These are phyloP conservation scores for Phoxinus phoxinus DNA, from an alignment of 2,113 vertebrate genomes.

Conservation along the genomic window DNA sequence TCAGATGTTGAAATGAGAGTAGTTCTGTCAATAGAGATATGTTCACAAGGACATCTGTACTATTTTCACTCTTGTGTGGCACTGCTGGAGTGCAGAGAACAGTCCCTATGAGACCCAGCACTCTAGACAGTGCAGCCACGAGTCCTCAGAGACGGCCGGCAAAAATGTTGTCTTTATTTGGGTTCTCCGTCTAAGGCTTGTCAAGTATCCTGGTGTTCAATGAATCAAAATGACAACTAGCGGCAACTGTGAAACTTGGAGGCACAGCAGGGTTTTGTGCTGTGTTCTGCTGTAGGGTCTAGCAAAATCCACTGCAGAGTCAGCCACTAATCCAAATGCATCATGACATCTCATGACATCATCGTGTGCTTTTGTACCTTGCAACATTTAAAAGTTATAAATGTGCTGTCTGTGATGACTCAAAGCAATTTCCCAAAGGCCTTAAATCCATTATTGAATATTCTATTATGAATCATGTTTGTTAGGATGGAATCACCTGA, in stretches of 20 bases:
- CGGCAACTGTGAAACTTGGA: conserved; percentile 27
- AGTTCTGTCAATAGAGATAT: not conserved
- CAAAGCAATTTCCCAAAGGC: not conserved
- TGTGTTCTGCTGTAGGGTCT: conserved; percentile 35
- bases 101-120: not conserved
- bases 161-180: conserved; percentile 37
- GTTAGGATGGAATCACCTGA: not conserved
- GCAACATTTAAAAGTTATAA: conserved; percentile 13
- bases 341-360: conserved; percentile 23
- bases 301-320: conserved; percentile 44
- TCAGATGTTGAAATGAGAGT: not conserved
- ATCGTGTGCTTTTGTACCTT: conserved; percentile 11
- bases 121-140: not conserved
- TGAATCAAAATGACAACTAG: conserved; percentile 53
- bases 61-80: not conserved
- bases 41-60: not conserved
- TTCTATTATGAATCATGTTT: not conserved
- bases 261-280: conserved; percentile 49
- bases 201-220: conserved; percentile 37
- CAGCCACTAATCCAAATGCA: conserved; percentile 40
- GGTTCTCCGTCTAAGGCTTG: conserved; percentile 11
- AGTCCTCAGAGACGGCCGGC: conserved; percentile 3
- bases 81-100: not conserved
- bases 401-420: not conserved
- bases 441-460: not conserved